phyloP scores from a whole-genome alignment of 1,140 invertebrate species.

The Bombus superbus region DNA sequence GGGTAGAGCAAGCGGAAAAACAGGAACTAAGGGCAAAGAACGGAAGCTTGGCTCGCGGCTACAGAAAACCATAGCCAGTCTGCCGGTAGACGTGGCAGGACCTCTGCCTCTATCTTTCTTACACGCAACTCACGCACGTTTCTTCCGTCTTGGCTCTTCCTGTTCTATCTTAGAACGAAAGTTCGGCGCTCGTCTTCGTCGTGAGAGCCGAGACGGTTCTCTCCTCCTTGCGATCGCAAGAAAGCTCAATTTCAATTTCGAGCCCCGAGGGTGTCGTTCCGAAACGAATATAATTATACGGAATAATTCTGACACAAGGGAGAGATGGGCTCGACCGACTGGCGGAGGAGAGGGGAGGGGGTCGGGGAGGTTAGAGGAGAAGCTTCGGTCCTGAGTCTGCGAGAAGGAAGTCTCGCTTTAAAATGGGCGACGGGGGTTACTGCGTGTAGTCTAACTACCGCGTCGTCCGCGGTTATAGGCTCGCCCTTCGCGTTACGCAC shows the following conservation, averaged over 20 bases:
- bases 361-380: constrained; percentile 24
- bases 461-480: constrained; percentile 63
- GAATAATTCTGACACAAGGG: constrained; percentile 81
- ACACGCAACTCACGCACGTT: background rate
- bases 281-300: constrained; percentile 84
- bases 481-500: constrained; percentile 69
- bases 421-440: constrained; percentile 45
- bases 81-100: constrained; percentile 32
- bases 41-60: constrained; percentile 76
- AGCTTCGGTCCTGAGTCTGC: constrained; percentile 37
- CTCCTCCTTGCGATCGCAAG: constrained; percentile 60
- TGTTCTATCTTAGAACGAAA: background rate
- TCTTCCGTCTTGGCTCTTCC: background rate
- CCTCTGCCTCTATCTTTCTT: constrained; percentile 26
- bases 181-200: background rate
- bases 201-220: background rate
- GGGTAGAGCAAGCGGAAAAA: constrained; percentile 66
- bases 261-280: constrained; percentile 82
- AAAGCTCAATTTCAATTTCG: constrained; percentile 83
- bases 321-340: background rate
- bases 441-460: constrained; percentile 57
- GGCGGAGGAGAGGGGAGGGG: background rate
- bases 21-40: constrained; percentile 63
- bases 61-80: constrained; percentile 65
- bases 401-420: constrained; percentile 55